Evolutionary conservation across 1,140 invertebrate genomes (phyloP).

Genomic region (Lepidotrigona ventralis): DNA sequence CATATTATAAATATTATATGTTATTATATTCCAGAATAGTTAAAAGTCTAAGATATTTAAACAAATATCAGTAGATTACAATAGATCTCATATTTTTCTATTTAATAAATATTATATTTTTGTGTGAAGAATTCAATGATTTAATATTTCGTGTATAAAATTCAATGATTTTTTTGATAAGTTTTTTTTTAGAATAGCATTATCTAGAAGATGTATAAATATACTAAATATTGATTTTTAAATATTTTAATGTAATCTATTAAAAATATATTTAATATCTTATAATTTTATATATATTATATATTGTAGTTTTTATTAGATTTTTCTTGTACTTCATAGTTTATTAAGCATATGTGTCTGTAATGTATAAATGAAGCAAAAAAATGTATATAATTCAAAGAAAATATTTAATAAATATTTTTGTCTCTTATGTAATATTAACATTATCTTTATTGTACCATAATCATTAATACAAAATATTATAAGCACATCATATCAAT

Average conservation of each 20-base stretch:
- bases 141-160: background rate
- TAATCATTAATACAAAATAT: constrained; percentile 40
- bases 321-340: constrained; percentile 17
- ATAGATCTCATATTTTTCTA: background rate
- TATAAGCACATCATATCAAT: constrained; percentile 25
- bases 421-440: constrained; percentile 16
- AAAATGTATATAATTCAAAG: constrained; percentile 35
- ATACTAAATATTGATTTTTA: background rate
- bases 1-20: background rate
- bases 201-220: background rate
- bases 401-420: constrained; percentile 49
- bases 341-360: constrained; percentile 13
- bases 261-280: background rate
- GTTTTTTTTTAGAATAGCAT: background rate
- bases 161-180: constrained; percentile 4
- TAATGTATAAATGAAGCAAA: constrained; percentile 21
- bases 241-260: constrained; percentile 6
- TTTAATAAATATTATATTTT: constrained; percentile 13
- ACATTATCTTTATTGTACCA: constrained; percentile 31
- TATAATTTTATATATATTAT: background rate
- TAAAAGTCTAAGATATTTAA: background rate
- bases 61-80: background rate
- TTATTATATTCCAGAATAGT: background rate
- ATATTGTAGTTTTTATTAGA: background rate
- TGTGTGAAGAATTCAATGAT: background rate